Conservation (phyloP, 2,888 invertebrate genomes). For the Kryphioiulus occultus region DNA sequence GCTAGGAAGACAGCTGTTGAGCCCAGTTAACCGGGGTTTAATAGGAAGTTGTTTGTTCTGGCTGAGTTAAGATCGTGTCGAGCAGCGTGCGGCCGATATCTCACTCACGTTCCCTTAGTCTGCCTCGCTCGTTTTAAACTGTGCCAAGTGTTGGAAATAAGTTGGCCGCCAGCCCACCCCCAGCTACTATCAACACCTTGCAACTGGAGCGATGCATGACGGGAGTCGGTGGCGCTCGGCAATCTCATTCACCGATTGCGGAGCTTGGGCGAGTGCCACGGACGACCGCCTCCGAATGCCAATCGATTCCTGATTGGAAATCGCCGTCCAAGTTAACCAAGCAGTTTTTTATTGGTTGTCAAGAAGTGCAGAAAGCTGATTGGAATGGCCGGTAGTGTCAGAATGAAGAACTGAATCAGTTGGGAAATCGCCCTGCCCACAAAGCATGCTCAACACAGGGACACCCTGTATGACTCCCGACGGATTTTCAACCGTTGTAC, state of each 20-base stretch:
- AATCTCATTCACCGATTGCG: not conserved
- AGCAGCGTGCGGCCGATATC: not conserved
- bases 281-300: not conserved
- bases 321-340: too few relatives aligned
- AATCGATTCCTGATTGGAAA: too few relatives aligned
- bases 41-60: not conserved
- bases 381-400: not conserved
- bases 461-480: too few relatives aligned
- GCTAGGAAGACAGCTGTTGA: not conserved
- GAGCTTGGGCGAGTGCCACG: not conserved
- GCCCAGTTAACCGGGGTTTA: not conserved
- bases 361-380: not conserved
- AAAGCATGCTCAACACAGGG: too few relatives aligned
- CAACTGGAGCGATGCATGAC: not conserved
- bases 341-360: too few relatives aligned
- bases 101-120: slow-evolving; percentile 28
- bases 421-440: too few relatives aligned
- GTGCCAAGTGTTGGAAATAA: not conserved
- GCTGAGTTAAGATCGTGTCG: slow-evolving; percentile 1
- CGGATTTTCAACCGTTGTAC: too few relatives aligned
- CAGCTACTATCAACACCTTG: slow-evolving; percentile 11
- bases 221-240: not conserved
- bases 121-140: not conserved
- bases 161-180: slow-evolving; percentile 17
- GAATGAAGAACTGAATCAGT: too few relatives aligned